Evolutionary conservation across 2,113 vertebrate genomes (phyloP).

Genomic region (Percopsis transmontana): DNA sequence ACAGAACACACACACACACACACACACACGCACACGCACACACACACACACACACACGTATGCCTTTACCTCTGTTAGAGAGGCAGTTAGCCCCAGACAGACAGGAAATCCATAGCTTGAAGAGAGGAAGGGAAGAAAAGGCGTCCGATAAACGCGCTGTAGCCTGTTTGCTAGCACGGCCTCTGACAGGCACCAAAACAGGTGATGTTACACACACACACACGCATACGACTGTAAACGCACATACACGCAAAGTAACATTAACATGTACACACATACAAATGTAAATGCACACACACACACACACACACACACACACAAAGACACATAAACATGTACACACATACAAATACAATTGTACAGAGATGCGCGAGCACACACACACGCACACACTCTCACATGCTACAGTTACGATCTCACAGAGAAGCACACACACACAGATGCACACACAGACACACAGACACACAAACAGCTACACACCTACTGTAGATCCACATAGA

Average conservation of each 20-base stretch:
- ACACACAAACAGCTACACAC: neutral
- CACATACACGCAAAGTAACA: neutral
- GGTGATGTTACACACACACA: neutral
- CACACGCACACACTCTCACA: conserved; percentile 13
- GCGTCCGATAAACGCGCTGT: conserved; percentile 28
- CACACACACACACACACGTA: neutral
- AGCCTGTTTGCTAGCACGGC: conserved; percentile 32
- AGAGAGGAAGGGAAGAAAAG: conserved; percentile 9
- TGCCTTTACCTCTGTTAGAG: conserved; percentile 15
- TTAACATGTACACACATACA: neutral
- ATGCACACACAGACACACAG: neutral
- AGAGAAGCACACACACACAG: neutral
- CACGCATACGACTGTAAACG: neutral
- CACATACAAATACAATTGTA: conserved; percentile 10
- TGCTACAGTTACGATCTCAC: conserved; percentile 3
- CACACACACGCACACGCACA: neutral
- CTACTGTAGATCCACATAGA: neutral
- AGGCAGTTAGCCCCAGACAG: conserved; percentile 31
- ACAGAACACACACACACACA: conserved; percentile 33
- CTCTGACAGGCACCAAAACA: neutral
- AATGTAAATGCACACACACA: neutral
- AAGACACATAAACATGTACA: neutral
- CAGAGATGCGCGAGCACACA: no score
- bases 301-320: neutral
- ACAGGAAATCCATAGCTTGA: conserved; percentile 58